Conservation (phyloP, 2,113 vertebrate species). For the Variabilichromis moorii region DNA sequence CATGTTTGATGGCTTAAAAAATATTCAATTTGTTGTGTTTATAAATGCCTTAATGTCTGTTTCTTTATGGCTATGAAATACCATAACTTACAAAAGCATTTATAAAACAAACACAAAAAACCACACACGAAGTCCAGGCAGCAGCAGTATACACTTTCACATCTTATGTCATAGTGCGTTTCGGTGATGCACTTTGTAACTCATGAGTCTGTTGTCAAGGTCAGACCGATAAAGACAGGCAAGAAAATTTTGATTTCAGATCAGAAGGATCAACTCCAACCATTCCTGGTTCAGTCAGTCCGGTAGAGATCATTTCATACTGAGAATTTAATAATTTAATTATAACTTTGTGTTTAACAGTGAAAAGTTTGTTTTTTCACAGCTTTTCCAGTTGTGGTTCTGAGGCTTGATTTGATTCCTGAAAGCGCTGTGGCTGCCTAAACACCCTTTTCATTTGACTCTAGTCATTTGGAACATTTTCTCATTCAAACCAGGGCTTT, state of each 20-base stretch:
- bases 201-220: neutral
- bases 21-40: neutral
- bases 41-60: neutral
- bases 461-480: constrained; percentile 57
- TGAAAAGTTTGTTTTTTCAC: constrained; percentile 3
- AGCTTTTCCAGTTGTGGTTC: neutral
- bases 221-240: neutral
- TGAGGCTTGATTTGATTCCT: constrained; percentile 53
- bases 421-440: constrained; percentile 16
- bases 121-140: fast-evolving
- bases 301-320: neutral
- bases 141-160: neutral
- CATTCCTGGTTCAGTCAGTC: neutral
- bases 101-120: neutral
- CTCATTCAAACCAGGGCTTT: constrained; percentile 60
- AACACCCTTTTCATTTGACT: constrained; percentile 52
- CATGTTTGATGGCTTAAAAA: neutral
- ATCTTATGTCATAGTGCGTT: neutral
- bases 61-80: neutral
- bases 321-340: neutral
- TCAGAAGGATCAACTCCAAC: neutral
- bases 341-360: neutral
- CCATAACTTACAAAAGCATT: neutral
- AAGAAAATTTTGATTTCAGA: neutral
- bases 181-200: neutral